Evolutionary conservation across 2,113 vertebrate species (phyloP).

Genomic region (Nothobranchius furzeri): DNA sequence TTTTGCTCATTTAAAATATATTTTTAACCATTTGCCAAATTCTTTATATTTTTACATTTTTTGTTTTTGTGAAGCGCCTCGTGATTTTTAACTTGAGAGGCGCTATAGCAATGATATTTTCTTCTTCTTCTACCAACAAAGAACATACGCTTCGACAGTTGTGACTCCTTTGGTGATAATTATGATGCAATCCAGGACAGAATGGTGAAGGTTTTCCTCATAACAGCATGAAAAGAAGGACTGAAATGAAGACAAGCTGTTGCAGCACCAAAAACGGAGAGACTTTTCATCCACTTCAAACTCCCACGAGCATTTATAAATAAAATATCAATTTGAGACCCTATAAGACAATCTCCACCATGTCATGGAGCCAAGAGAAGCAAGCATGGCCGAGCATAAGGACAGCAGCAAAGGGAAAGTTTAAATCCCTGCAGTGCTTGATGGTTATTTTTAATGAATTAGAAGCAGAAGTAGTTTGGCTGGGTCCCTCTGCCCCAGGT

Average conservation of each 20-base stretch:
- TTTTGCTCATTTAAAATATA: no score
- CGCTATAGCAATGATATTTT: no score
- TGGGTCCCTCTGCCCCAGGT: conserved; percentile 52
- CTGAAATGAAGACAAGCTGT: conserved; percentile 23
- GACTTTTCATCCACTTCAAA: conserved; percentile 51
- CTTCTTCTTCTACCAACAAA: no score
- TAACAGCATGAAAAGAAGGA: no score
- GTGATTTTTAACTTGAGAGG: no score
- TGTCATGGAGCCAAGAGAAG: conserved; percentile 34
- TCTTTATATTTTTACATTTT: no score
- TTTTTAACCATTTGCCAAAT: no score
- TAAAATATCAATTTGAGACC: conserved; percentile 75
- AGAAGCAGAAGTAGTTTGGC: conserved; percentile 49
- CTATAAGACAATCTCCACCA: conserved; percentile 57
- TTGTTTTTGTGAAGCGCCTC: no score
- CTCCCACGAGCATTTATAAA: conserved; percentile 69
- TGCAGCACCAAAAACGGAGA: conserved; percentile 58
- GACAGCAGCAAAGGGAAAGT: conserved; percentile 39
- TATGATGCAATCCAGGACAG: no score
- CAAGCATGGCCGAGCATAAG: conserved; percentile 21
- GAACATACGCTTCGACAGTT: no score
- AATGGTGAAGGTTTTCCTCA: no score
- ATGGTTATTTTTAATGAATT: conserved; percentile 68
- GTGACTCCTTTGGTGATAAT: no score
- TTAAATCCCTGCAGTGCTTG: conserved; percentile 53